Conservation (phyloP, 2,888 invertebrate genomes). For the Tricholauxania praeusta region DNA sequence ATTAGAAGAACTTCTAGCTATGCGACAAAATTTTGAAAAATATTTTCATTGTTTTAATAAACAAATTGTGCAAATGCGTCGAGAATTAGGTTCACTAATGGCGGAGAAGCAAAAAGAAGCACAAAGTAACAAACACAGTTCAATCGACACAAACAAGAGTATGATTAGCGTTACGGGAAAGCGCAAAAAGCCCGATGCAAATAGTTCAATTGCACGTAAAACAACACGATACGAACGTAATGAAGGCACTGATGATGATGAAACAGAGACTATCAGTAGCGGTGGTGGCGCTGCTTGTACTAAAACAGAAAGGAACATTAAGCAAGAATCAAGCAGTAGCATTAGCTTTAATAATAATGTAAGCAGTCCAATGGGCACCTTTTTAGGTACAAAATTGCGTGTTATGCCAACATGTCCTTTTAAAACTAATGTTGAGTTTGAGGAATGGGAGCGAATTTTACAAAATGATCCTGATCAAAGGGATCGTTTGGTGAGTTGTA, state of each 20-base stretch:
- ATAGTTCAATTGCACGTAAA: neutral
- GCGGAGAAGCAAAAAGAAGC: neutral
- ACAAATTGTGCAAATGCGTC: constrained; percentile 38
- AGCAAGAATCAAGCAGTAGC: too few relatives aligned
- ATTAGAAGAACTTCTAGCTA: constrained; percentile 35
- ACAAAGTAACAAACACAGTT: too few relatives aligned
- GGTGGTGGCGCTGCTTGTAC: neutral
- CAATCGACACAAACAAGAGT: neutral
- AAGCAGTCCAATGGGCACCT: neutral
- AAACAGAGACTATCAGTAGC: neutral
- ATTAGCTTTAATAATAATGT: neutral
- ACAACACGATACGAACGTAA: neutral
- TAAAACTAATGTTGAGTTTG: constrained; percentile 31
- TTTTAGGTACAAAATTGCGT: constrained; percentile 22
- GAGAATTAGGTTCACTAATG: constrained; percentile 22
- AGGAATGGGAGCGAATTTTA: constrained; percentile 38
- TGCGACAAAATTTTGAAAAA: constrained; percentile 41
- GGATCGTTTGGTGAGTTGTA: constrained; percentile 34
- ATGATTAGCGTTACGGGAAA: neutral
- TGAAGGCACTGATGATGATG: constrained; percentile 3
- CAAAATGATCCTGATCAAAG: constrained; percentile 37
- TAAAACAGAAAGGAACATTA: too few relatives aligned
- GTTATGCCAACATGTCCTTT: constrained; percentile 31
- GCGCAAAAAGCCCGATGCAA: neutral
- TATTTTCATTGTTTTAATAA: constrained; percentile 35